Percentiles rank a stretch among this genome's conserved stretches.
Conservation (phyloP, 1,140 invertebrate species). For the Pseudomyrmex cubaensis region DNA sequence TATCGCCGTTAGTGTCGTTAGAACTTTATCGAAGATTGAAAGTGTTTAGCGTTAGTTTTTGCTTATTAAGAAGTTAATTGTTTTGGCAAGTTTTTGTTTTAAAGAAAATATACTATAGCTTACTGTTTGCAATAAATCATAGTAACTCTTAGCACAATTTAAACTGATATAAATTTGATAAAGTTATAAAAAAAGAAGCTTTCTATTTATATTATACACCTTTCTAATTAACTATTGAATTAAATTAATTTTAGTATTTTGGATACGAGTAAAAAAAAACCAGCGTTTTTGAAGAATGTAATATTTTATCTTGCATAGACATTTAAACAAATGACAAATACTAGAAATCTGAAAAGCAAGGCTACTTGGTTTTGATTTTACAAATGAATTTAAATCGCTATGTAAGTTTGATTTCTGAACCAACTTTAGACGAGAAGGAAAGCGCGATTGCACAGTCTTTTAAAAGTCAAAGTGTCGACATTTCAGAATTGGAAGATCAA, state of each 20-base stretch:
- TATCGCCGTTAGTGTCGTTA: slow-evolving; percentile 30
- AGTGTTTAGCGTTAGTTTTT: not conserved
- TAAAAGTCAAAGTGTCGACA: slow-evolving; percentile 41
- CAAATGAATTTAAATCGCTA: slow-evolving; percentile 56
- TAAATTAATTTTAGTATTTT: too few relatives aligned
- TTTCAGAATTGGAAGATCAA: slow-evolving; percentile 65
- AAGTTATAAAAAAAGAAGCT: not conserved
- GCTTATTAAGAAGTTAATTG: not conserved
- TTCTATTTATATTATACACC: not conserved
- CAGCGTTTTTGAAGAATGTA: too few relatives aligned
- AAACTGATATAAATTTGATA: not conserved
- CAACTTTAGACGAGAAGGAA: slow-evolving; percentile 46
- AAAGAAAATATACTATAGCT: not conserved
- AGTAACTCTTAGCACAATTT: not conserved
- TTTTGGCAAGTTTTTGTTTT: not conserved
- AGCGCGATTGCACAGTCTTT: not conserved
- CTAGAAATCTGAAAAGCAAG: not conserved
- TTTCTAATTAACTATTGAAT: not conserved
- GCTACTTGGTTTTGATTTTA: not conserved
- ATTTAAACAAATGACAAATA: too few relatives aligned
- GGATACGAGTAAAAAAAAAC: too few relatives aligned
- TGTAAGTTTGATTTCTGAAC: slow-evolving; percentile 30
- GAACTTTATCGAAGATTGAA: slow-evolving; percentile 21
- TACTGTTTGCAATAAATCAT: not conserved
- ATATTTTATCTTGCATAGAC: too few relatives aligned